Conservation (phyloP, 1,140 invertebrate species). For the Battus philenor region DNA sequence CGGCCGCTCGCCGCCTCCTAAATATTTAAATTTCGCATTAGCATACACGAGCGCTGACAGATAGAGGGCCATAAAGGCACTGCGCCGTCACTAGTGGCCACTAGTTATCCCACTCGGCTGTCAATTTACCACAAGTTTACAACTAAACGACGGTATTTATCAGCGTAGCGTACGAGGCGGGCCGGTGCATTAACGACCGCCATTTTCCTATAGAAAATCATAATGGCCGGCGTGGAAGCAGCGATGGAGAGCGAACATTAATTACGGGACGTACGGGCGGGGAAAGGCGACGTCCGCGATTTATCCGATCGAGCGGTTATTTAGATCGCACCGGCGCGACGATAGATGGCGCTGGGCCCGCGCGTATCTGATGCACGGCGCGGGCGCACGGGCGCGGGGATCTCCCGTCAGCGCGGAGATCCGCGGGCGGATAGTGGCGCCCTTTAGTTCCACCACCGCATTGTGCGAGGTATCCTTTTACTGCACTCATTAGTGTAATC, state of each 20-base stretch:
- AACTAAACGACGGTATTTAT: conserved; percentile 31
- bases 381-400: conserved; percentile 12
- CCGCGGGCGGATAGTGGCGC: background rate
- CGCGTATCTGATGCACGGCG: conserved; percentile 55
- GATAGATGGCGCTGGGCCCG: conserved; percentile 51
- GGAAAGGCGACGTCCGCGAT: conserved; percentile 42
- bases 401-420: conserved; percentile 10
- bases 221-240: conserved; percentile 51
- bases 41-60: conserved; percentile 8
- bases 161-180: conserved; percentile 23
- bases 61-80: conserved; percentile 4
- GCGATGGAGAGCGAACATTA: conserved; percentile 53
- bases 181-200: conserved; percentile 38
- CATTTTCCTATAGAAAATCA: conserved; percentile 50
- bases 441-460: conserved; percentile 1
- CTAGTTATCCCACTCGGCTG: conserved; percentile 10
- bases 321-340: conserved; percentile 49
- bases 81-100: conserved; percentile 1
- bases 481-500: conserved; percentile 6
- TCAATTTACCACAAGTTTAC: conserved; percentile 22
- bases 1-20: too few species aligned
- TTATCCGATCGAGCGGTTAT: conserved; percentile 63
- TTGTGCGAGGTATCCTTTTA: conserved; percentile 2
- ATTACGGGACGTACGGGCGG: conserved; percentile 59
- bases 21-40: conserved; percentile 10